These are phyloP conservation scores for Echinarachnius parma DNA, from an alignment of 53 echinoderm and acorn worm genomes.

Conservation along the genomic window DNA sequence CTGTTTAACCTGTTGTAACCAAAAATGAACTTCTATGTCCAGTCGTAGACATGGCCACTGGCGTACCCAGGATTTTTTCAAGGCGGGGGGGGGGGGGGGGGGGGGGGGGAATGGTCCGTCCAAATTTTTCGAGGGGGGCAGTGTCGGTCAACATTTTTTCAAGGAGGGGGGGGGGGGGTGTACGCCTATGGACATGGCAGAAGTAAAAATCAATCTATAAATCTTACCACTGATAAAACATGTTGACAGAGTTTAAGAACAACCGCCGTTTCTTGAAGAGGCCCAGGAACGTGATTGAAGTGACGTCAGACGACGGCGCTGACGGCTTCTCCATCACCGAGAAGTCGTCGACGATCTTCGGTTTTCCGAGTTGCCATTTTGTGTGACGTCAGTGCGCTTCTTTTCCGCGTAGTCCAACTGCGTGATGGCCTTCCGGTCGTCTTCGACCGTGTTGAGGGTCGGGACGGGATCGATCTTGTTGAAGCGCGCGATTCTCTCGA, in stretches of 20 bases:
- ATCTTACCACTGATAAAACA: conserved; percentile 82
- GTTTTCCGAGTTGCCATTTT: neutral
- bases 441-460: conserved; percentile 18
- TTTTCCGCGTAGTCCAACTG: neutral
- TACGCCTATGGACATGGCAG: neutral
- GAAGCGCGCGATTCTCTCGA: conserved; percentile 61
- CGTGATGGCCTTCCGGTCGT: conserved; percentile 8
- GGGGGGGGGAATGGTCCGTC: neutral
- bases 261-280: conserved; percentile 61
- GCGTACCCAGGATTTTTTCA: too few relatives aligned
- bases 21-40: too few relatives aligned
- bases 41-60: too few relatives aligned
- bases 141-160: too few relatives aligned
- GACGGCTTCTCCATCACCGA: neutral
- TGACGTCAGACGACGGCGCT: conserved; percentile 1
- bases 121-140: too few relatives aligned
- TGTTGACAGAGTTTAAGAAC: conserved; percentile 54
- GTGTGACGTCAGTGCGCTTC: neutral
- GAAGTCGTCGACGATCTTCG: conserved; percentile 5
- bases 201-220: neutral
- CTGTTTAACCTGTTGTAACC: too few relatives aligned
- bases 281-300: conserved; percentile 67
- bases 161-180: too few relatives aligned
- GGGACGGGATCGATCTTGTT: conserved; percentile 45
- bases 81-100: neutral